Evolutionary conservation across 2,797 vertebrate species (phyloP).

Genomic region (Oreochromis mossambicus): DNA sequence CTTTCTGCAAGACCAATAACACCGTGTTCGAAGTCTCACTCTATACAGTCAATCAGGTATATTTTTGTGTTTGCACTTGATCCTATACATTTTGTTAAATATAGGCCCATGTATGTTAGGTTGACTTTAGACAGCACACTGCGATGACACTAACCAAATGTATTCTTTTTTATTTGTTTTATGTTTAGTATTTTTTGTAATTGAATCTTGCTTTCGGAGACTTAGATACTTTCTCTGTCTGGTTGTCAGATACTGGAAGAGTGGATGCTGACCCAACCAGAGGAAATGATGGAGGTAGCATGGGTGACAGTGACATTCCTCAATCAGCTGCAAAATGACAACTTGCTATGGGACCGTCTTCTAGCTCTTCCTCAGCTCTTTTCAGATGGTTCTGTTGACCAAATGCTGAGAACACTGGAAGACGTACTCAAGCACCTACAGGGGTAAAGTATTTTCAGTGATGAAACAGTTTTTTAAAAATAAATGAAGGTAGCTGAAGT

Average conservation of each 20-base stretch:
- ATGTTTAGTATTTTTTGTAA: not conserved
- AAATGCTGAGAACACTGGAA: not conserved
- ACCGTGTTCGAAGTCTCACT: slow-evolving; percentile 69
- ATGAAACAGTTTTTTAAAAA: not conserved
- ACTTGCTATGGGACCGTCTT: slow-evolving; percentile 67
- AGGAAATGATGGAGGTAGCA: slow-evolving; percentile 1
- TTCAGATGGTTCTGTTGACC: slow-evolving; percentile 28
- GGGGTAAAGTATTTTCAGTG: slow-evolving; percentile 39
- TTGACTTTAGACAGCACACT: not conserved
- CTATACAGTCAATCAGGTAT: slow-evolving; percentile 66
- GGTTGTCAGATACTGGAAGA: slow-evolving; percentile 58
- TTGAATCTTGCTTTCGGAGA: not conserved
- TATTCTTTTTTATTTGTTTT: not conserved
- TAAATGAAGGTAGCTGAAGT: not conserved
- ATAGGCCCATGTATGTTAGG: not conserved
- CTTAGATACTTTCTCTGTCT: not conserved
- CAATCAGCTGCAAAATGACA: slow-evolving; percentile 66
- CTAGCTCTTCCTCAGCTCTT: slow-evolving; percentile 61
- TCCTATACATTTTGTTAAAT: not conserved
- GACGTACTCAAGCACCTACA: slow-evolving; percentile 55
- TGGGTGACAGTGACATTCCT: slow-evolving; percentile 40
- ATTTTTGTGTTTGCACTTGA: not conserved
- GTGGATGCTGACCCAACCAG: slow-evolving; percentile 53
- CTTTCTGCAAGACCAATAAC: slow-evolving; percentile 69
- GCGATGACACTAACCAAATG: not conserved